phyloP scores from a whole-genome alignment of 2,888 invertebrate species.

The Dione vanillae region DNA sequence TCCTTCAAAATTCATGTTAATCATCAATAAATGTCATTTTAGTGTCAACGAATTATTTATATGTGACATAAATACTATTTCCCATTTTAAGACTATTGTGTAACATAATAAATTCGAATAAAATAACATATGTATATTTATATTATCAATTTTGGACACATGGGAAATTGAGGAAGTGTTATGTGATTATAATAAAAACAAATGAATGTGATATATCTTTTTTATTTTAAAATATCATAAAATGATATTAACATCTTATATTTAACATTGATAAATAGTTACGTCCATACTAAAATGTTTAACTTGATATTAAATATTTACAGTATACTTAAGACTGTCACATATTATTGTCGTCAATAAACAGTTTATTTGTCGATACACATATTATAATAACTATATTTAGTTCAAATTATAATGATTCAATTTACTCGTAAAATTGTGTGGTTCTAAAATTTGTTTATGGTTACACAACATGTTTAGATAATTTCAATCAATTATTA shows the following conservation, averaged over 20 bases:
- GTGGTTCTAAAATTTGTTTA: not conserved
- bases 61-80: not conserved
- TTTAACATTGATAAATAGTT: slow-evolving; percentile 81
- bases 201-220: slow-evolving; percentile 64
- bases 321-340: slow-evolving; percentile 63
- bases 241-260: slow-evolving; percentile 83
- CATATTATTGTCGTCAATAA: slow-evolving; percentile 74
- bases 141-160: too few species aligned
- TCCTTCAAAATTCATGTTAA: not conserved
- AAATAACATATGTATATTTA: too few species aligned
- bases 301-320: slow-evolving; percentile 69
- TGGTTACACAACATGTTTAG: not conserved
- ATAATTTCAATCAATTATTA: not conserved
- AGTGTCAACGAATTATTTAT: not conserved
- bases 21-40: not conserved
- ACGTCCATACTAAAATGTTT: slow-evolving; percentile 63
- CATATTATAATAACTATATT: slow-evolving; percentile 12
- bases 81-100: too few species aligned
- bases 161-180: not conserved
- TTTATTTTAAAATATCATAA: slow-evolving; percentile 83
- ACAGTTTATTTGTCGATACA: slow-evolving; percentile 56
- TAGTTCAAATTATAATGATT: slow-evolving; percentile 19
- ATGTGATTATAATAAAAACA: slow-evolving; percentile 44
- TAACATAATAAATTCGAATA: too few species aligned
- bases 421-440: not conserved